Percentiles rank a stretch among this genome's conserved stretches.
These are phyloP conservation scores for Leucoraja ocellata DNA, from an alignment of 2,797 vertebrate genomes.

Conservation along the genomic window DNA sequence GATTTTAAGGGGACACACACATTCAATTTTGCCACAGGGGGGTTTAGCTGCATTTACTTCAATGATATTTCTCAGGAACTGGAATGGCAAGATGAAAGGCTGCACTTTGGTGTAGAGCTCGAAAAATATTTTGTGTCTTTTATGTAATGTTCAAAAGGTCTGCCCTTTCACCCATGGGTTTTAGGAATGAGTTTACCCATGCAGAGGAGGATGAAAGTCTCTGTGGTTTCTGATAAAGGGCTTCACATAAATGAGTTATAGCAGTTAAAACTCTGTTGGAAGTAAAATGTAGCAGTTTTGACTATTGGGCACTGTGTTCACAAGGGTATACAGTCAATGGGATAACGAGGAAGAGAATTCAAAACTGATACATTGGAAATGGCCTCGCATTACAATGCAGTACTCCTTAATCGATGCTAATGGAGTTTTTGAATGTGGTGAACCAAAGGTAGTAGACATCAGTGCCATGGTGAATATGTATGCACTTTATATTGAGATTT, in stretches of 20 bases:
- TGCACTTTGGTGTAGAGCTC: not conserved
- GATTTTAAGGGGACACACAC: not conserved
- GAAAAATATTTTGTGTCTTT: not conserved
- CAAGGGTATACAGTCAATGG: not conserved
- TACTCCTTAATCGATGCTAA: not conserved
- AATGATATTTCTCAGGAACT: not conserved
- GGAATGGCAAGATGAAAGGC: not conserved
- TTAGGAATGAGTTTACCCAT: not conserved
- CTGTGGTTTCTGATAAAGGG: not conserved
- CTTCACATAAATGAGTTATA: not conserved
- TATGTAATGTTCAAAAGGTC: not conserved
- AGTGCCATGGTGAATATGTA: not conserved
- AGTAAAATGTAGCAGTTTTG: not conserved
- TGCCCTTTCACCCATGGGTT: not conserved
- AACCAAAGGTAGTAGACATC: not conserved
- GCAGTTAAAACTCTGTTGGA: not conserved
- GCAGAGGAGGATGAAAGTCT: not conserved
- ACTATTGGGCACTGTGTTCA: not conserved
- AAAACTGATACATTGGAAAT: not conserved
- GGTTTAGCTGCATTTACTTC: not conserved
- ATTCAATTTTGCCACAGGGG: not conserved
- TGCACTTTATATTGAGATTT: not conserved
- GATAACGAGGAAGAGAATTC: not conserved
- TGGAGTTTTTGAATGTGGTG: not conserved
- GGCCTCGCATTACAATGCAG: not conserved